Percentiles rank a stretch among this genome's conserved stretches.
These are phyloP conservation scores for Salarias fasciatus DNA, from an alignment of 2,797 vertebrate species.

Conservation along the genomic window DNA sequence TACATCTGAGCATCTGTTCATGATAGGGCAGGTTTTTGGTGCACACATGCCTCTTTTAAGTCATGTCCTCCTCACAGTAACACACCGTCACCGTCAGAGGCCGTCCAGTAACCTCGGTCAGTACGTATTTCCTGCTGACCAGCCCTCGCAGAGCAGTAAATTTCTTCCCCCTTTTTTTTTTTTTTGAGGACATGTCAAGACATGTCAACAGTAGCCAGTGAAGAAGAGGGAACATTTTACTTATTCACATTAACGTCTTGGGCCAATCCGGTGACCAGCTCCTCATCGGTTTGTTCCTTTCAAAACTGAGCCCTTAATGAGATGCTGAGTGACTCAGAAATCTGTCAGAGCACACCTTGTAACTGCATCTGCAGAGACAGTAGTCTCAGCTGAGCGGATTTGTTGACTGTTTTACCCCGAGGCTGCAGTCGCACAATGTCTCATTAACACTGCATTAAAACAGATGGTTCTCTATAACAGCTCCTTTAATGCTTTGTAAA, in stretches of 20 bases:
- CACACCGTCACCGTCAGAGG: not conserved
- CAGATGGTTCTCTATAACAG: slow-evolving; percentile 1
- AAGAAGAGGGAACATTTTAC: slow-evolving; percentile 37
- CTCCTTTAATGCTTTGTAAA: not conserved
- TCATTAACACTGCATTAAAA: slow-evolving; percentile 21
- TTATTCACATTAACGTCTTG: slow-evolving; percentile 23
- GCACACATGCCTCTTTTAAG: slow-evolving; percentile 8
- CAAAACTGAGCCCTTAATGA: slow-evolving; percentile 18
- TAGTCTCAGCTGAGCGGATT: slow-evolving; percentile 44
- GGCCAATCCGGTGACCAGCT: slow-evolving; percentile 45
- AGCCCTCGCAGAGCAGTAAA: slow-evolving; percentile 19
- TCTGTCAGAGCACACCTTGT: slow-evolving; percentile 27
- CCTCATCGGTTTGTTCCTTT: slow-evolving; percentile 19
- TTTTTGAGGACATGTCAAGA: slow-evolving; percentile 27
- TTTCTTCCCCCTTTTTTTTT: slow-evolving; percentile 1
- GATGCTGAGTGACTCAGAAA: slow-evolving; percentile 36
- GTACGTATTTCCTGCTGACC: slow-evolving; percentile 11
- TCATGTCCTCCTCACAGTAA: not conserved
- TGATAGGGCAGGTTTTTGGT: not conserved
- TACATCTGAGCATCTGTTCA: slow-evolving; percentile 1
- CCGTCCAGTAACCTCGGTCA: slow-evolving; percentile 1
- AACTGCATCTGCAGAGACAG: slow-evolving; percentile 35
- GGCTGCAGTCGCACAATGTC: slow-evolving; percentile 16
- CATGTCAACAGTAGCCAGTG: slow-evolving; percentile 41
- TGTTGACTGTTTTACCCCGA: slow-evolving; percentile 43